Base-by-base conservation (phyloP, 1,140 invertebrate genomes). In the Zaprionus africanus region DNA sequence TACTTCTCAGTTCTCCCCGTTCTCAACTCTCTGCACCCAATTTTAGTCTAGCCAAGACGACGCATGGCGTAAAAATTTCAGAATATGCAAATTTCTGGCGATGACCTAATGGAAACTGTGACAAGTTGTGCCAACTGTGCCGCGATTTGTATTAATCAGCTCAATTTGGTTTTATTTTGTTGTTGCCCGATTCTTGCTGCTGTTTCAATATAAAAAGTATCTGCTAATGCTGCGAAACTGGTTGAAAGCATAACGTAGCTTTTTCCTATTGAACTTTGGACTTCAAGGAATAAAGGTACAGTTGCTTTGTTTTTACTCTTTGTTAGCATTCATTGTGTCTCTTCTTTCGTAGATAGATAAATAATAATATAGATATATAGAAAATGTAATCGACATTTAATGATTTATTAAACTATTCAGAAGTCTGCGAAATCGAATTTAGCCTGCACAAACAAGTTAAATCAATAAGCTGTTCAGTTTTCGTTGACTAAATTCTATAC, bases 91-190 rank as follows among this genome's bases (percentile, higher is more conserved):
- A 86, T 88, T 38, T 87, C 26, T 46, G 79, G 76, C 76, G 85
- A 90, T 88, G 81, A 90, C 85, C 85, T 88, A 88, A 88, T 88
- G 76, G 81, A 84, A 85, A 76, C 78, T 82, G 81, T 90, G 85
- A 85, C 84, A 88, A 88, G 71, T 81, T 72, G 81, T 76, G 85
- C 78, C 84, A 88, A 87, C 81, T 88, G 41, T 46, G 81, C 65
- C 68, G 70, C 61, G 61, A 74, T 90, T 84, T 84, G 84, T 75
- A 88, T 88, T 88, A 83, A 87, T 84, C 84, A 88, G 84, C 77
- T 75, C 28, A 65, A 72, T 87, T 58, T 43, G 46, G 38, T 65
- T 68, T 64, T 70, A 38, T 5, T 24, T 61, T 26, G 28, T 15
- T 59, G 56, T 49, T 38, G 24, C 34, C 62, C 2, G 36, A 5